These are phyloP conservation scores for Lasioglossum baleicum DNA, from an alignment of 1,140 invertebrate species.

Conservation along the genomic window DNA sequence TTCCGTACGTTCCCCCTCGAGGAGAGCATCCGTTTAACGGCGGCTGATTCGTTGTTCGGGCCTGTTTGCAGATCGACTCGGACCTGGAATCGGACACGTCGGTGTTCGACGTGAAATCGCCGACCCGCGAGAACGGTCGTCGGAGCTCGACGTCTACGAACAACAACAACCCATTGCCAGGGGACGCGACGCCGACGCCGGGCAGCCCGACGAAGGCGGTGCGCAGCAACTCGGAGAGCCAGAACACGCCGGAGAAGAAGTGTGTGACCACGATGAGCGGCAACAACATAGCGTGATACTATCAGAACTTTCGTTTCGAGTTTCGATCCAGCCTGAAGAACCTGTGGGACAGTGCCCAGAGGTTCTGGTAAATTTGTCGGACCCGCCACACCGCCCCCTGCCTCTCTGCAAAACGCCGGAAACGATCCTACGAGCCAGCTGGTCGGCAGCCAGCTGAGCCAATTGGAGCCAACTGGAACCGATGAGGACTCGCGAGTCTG, in stretches of 20 bases:
- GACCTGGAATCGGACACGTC: constrained; percentile 83
- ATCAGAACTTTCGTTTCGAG: constrained; percentile 77
- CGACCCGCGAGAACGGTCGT: constrained; percentile 79
- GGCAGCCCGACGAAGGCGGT: constrained; percentile 81
- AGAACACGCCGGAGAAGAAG: constrained; percentile 81
- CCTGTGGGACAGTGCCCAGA: constrained; percentile 74
- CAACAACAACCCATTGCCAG: constrained; percentile 80
- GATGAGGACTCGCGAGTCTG: background rate
- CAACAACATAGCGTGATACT: constrained; percentile 85
- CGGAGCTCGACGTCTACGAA: constrained; percentile 82
- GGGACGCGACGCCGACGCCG: constrained; percentile 71
- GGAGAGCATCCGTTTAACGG: too few species aligned
- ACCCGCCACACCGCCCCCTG: background rate
- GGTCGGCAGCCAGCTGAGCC: background rate
- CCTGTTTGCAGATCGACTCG: constrained; percentile 80
- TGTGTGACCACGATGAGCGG: constrained; percentile 85
- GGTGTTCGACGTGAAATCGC: constrained; percentile 82
- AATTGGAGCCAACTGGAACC: background rate
- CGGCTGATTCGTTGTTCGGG: background rate
- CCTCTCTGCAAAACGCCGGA: background rate
- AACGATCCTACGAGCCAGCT: too few species aligned
- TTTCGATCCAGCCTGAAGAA: constrained; percentile 74
- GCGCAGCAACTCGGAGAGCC: constrained; percentile 81
- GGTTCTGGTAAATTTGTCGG: constrained; percentile 67
- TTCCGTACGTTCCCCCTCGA: too few species aligned